These are phyloP conservation scores for Rissa tridactyla DNA, from an alignment of 2,113 vertebrate species.

Conservation along the genomic window DNA sequence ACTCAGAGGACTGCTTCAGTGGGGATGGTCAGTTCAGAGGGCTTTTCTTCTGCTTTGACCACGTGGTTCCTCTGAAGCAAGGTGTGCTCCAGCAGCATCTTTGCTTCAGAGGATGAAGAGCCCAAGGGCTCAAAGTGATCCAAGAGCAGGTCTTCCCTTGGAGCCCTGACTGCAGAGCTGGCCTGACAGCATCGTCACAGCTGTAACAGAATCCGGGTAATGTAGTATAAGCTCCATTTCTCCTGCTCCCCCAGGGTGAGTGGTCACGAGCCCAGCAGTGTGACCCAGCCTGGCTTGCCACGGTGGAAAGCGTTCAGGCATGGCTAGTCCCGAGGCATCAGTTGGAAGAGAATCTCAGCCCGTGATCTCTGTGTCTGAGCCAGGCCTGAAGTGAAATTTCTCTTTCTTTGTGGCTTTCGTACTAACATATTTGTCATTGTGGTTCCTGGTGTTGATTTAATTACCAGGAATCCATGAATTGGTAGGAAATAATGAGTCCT, in stretches of 20 bases:
- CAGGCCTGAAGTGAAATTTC: background rate
- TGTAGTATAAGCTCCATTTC: background rate
- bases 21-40: background rate
- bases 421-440: background rate
- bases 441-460: background rate
- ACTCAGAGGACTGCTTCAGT: background rate
- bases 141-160: background rate
- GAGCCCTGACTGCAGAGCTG: background rate
- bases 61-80: background rate
- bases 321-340: background rate
- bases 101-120: background rate
- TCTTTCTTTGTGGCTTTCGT: background rate
- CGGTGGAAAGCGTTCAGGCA: background rate
- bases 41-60: background rate
- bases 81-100: background rate
- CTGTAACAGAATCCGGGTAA: background rate
- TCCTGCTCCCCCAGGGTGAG: background rate
- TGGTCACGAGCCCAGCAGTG: background rate
- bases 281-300: rapidly evolving
- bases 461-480: background rate
- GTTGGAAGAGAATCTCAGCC: background rate
- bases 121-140: background rate
- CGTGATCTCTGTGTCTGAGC: background rate
- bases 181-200: background rate
- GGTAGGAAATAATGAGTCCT: background rate